Base-by-base conservation (phyloP, 2,888 invertebrate genomes). In the Megaustenia siamemsis region DNA sequence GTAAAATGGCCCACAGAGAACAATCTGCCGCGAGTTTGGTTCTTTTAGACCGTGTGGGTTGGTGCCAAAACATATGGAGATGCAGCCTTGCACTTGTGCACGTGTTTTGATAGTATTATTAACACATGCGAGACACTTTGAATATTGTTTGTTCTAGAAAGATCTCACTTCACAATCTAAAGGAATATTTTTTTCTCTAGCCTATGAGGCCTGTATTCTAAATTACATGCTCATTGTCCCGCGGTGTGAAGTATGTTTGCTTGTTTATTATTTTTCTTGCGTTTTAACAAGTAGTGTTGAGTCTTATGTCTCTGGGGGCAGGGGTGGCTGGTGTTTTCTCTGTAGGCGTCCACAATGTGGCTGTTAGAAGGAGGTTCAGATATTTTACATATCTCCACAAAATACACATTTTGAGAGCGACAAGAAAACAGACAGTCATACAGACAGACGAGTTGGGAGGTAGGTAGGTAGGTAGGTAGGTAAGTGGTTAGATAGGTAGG, bases 61-160 rank as follows among this genome's bases (percentile, higher is more conserved):
- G 56, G 71, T 81, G 81, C 82, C 60, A 82, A 73, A 73, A n/a
- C 56, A n/a, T 28, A 66, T 43, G 63, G 43, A 43, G 78, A 66
- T 78, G 78, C 78, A 66, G 78, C 18, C 78, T 8, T 82, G 82
- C 82, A 82, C 82, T 82, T 82, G 63, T 63, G 75, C 73, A 82
- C 73, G 82, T 82, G 82, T 82, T 82, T 60, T 82, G 75, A 82
- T 82, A 82, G 43, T 73, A 82, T 75, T 60, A 75, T 45, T 63
- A 75, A 60, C 82, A 82, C 63, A 63, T 82, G 82, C 45, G 45
- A 32, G 12, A 28, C 82, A 75, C 82, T 82, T 40, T 56, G 75
- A 73, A 75, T 75, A 75, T 60, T 82, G 43, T 82, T 75, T 82
- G 66, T 45, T 60, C 63, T 63, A 66, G 28, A 63, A n/a, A n/a